Evolutionary conservation across 2,113 vertebrate species (phyloP).

Genomic region (Cettia cetti): DNA sequence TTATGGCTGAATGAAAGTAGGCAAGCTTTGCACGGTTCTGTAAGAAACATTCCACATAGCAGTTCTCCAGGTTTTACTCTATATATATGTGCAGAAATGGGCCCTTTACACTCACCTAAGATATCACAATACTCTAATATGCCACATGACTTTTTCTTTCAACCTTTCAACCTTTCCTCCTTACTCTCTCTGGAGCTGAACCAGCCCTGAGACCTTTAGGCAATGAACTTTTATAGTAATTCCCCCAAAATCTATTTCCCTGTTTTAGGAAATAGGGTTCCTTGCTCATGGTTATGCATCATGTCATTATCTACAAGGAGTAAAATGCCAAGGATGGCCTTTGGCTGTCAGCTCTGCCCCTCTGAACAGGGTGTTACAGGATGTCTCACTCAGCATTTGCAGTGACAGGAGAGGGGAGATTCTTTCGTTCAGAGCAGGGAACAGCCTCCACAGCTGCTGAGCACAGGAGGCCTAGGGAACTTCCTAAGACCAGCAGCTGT

Average conservation of each 20-base stretch:
- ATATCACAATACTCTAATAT: not conserved
- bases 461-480: constrained; percentile 39
- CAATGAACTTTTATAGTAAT: not conserved
- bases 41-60: not conserved
- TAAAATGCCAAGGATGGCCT: constrained; percentile 14
- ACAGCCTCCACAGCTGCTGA: constrained; percentile 57
- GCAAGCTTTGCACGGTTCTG: not conserved
- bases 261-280: not conserved
- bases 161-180: not conserved
- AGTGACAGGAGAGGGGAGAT: constrained; percentile 30
- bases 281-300: not conserved
- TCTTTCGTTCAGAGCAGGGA: not conserved
- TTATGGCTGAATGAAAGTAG: not conserved
- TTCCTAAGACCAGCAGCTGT: constrained; percentile 54
- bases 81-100: not conserved
- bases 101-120: not conserved
- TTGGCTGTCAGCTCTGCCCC: constrained; percentile 11
- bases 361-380: constrained; percentile 26
- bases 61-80: not conserved
- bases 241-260: not conserved
- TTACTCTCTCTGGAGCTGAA: not conserved
- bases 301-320: not conserved
- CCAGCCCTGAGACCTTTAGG: not conserved
- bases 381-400: constrained; percentile 45
- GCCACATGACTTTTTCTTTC: not conserved